Evolutionary conservation across 1,140 invertebrate species (phyloP), one percentile per base, ranked within the genome.

Genomic region (Philotrypesis tridentata): DNA sequence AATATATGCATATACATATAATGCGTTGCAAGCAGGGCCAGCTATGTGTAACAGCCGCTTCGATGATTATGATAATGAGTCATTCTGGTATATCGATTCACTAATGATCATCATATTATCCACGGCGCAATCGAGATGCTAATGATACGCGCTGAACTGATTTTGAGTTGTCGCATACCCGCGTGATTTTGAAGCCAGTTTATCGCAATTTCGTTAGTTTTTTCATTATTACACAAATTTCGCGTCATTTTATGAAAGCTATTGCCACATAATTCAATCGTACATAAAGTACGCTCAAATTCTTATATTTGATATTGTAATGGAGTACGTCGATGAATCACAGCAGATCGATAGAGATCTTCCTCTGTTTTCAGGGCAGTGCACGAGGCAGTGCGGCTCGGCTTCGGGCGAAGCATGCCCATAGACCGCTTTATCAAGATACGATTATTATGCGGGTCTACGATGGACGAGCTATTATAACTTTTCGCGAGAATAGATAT

Each of bases 21-120:
- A n/a, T n/a, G n/a, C n/a, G n/a, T n/a, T n/a, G n/a, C n/a, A n/a
- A n/a, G n/a, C 40, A 8, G 40, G 12, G 37, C 9, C 37, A 17
- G 11, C 60, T 23, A 63, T n/a, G n/a, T 25, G 23, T 25, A 63
- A 63, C 25, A n/a, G 3, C 23, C n/a, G 60, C 60, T 63, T 12
- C 67, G 67, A 21, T 68, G 70, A 43, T 72, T 72, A 72, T 72
- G 70, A 40, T 72, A 72, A 72, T 33, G 70, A 72, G 12, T 11
- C 40, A n/a, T 43, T 3, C 21, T 72, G 37, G n/a, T 72, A 43
- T 72, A 27, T 23, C 37, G 70, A 43, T 72, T n/a, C n/a, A 33
- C 6, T 43, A 72, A 72, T 72, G 33, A 8, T 72, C 23, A 72
- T 72, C 33, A n/a, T 1, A n/a, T 72, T 21, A 31, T 68, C 67